phyloP scores from a whole-genome alignment of 2,888 invertebrate genomes.

The Osedax frankpressi region DNA sequence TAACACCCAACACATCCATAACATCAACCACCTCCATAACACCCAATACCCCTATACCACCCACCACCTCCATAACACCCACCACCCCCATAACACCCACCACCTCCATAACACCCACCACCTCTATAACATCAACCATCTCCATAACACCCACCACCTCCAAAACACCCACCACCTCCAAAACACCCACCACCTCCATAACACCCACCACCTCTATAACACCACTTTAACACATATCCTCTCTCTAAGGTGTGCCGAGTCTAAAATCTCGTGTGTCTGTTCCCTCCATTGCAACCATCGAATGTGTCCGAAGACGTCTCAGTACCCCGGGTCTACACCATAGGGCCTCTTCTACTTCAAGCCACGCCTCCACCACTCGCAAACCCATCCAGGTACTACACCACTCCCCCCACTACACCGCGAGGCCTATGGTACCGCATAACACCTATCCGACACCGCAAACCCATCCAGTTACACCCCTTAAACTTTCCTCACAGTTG shows the following conservation, averaged over 20 bases:
- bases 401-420: slow-evolving; percentile 1
- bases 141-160: no score
- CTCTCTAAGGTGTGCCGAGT: not conserved
- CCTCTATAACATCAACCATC: no score
- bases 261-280: slow-evolving; percentile 23
- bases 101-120: slow-evolving; percentile 8
- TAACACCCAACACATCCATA: no score
- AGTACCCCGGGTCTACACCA: slow-evolving; percentile 8
- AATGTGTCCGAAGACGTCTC: slow-evolving; percentile 27
- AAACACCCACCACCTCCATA: slow-evolving; percentile 17
- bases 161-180: slow-evolving; percentile 21
- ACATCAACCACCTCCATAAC: no score
- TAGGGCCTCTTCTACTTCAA: not conserved
- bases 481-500: no score
- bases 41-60: no score
- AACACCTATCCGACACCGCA: not conserved
- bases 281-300: slow-evolving; percentile 40
- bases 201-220: slow-evolving; percentile 16
- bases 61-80: slow-evolving; percentile 21
- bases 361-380: not conserved
- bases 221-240: no score
- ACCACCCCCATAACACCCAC: slow-evolving; percentile 16
- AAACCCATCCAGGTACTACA: not conserved
- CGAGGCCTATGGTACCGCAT: not conserved
- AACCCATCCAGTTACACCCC: not conserved